Evolutionary conservation across 2,888 invertebrate genomes (phyloP).

Genomic region (Lithophane semibrunnea): DNA sequence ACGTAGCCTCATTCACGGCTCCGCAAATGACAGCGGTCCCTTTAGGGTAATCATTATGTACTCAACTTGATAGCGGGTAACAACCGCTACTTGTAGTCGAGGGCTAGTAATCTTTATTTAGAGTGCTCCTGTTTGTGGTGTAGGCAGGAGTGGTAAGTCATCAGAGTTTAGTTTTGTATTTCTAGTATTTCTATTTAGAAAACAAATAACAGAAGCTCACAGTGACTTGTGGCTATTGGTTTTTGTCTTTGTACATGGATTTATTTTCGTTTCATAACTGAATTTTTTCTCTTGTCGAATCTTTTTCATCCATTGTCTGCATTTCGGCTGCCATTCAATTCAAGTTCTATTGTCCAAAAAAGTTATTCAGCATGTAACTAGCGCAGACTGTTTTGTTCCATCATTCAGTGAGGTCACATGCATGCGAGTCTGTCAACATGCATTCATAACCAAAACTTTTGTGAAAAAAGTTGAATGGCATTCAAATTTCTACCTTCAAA

Average conservation of each 20-base stretch:
- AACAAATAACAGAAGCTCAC: background rate
- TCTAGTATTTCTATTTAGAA: conserved; percentile 13
- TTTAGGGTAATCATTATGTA: conserved; percentile 59
- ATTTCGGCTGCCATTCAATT: conserved; percentile 35
- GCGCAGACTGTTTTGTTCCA: conserved; percentile 36
- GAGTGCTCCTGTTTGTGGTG: conserved; percentile 8
- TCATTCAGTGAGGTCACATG: conserved; percentile 27
- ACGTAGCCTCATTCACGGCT: conserved; percentile 53
- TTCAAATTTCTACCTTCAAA: conserved; percentile 32
- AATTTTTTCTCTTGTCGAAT: background rate
- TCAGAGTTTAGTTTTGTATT: conserved; percentile 17
- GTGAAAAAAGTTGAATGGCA: conserved; percentile 29
- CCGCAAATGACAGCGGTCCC: conserved; percentile 57
- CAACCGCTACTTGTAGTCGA: conserved; percentile 41
- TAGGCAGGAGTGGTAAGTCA: background rate
- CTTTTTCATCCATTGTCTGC: conserved; percentile 3
- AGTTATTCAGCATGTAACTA: conserved; percentile 35
- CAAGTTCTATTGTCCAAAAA: conserved; percentile 33
- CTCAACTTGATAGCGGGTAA: conserved; percentile 59
- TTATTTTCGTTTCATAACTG: conserved; percentile 8
- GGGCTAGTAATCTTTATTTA: conserved; percentile 38
- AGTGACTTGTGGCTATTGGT: background rate
- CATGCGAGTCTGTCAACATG: conserved; percentile 33
- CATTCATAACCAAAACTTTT: conserved; percentile 19
- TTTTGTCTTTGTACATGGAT: conserved; percentile 1